Evolutionary conservation across 2,888 invertebrate genomes (phyloP).

Genomic region (Phengaris alcon): DNA sequence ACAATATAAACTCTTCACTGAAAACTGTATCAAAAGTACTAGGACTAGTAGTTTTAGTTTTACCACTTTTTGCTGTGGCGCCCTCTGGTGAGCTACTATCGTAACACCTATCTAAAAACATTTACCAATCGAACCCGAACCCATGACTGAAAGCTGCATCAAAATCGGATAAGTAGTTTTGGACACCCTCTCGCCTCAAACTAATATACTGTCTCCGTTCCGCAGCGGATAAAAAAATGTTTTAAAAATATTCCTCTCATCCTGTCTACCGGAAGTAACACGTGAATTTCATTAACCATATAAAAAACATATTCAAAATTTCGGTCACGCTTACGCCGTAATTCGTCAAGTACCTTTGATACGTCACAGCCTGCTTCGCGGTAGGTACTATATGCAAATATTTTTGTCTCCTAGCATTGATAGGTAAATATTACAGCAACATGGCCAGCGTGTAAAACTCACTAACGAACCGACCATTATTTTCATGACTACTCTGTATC

Average conservation of each 20-base stretch:
- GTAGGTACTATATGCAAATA: background rate
- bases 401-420: background rate
- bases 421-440: background rate
- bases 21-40: no score
- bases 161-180: no score
- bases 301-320: background rate
- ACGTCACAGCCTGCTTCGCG: constrained; percentile 3
- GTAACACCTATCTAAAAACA: no score
- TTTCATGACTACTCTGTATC: no score
- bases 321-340: background rate
- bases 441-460: background rate
- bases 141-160: no score
- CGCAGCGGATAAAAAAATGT: background rate
- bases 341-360: constrained; percentile 2
- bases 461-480: background rate
- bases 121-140: no score
- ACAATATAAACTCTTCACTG: no score
- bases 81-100: no score
- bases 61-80: no score
- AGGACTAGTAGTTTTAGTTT: no score
- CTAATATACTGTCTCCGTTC: no score
- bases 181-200: no score
- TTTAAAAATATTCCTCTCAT: background rate
- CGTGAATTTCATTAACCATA: background rate
- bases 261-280: background rate